A percentile compares a stretch with the other conserved stretches of the same genome.
phyloP scores from a whole-genome alignment of 2,113 vertebrate genomes.

The Microcebus griseorufus region DNA sequence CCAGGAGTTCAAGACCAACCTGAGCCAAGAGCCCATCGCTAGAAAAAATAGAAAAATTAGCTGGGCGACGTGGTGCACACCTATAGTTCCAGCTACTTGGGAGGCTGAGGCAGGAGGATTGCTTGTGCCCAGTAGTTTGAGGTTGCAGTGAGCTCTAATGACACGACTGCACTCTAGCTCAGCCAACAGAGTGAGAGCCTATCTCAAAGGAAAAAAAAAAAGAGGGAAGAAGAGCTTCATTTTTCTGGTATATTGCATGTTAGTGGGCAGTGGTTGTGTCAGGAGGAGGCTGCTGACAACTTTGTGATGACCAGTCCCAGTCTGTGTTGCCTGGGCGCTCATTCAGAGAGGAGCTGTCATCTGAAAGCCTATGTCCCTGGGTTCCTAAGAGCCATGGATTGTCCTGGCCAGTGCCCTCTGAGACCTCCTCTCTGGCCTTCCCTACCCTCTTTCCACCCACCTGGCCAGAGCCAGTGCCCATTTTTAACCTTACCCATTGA shows the following conservation, averaged over 20 bases:
- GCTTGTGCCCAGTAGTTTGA: too few relatives aligned
- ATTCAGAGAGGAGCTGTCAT: slow-evolving; percentile 4
- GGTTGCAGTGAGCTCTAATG: too few relatives aligned
- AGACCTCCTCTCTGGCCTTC: slow-evolving; percentile 53
- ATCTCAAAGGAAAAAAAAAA: too few relatives aligned
- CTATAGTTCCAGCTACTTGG: too few relatives aligned
- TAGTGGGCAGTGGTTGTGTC: slow-evolving; percentile 31
- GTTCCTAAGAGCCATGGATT: slow-evolving; percentile 64
- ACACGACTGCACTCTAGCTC: too few relatives aligned
- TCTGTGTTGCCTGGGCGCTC: slow-evolving; percentile 60
- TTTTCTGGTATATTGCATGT: slow-evolving; percentile 66
- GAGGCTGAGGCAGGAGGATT: too few relatives aligned
- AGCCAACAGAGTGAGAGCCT: too few relatives aligned
- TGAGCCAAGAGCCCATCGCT: too few relatives aligned
- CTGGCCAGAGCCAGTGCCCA: slow-evolving; percentile 73
- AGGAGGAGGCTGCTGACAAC: slow-evolving; percentile 42
- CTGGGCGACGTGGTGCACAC: too few relatives aligned
- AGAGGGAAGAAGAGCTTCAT: slow-evolving; percentile 61
- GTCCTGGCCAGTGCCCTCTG: slow-evolving; percentile 33
- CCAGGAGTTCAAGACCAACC: too few relatives aligned
- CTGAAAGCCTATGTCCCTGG: slow-evolving; percentile 65
- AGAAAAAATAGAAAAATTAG: too few relatives aligned
- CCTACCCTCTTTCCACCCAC: slow-evolving; percentile 37
- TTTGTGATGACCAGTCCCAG: slow-evolving; percentile 56
- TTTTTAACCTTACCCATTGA: slow-evolving; percentile 80